Percentiles rank a stretch among this genome's conserved stretches.
Conservation (phyloP, 2,797 vertebrate genomes). For the Dallia pectoralis region DNA sequence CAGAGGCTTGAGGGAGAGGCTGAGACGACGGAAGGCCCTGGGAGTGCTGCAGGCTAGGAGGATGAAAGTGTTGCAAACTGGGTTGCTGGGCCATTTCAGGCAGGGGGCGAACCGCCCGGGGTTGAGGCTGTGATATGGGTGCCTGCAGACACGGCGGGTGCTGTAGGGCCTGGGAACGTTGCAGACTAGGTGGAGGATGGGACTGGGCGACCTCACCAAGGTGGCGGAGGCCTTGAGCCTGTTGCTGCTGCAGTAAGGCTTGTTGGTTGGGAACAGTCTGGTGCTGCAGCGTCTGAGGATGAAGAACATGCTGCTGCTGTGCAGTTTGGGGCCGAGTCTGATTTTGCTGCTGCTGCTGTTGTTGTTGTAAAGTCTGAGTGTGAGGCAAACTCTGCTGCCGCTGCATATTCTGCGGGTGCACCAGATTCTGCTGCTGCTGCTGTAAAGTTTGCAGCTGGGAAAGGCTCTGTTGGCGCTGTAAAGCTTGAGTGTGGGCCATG, state of each 20-base stretch:
- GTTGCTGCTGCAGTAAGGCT: conserved; percentile 70
- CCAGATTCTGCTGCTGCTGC: conserved; percentile 47
- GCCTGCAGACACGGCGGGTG: conserved; percentile 65
- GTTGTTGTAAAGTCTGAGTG: conserved; percentile 48
- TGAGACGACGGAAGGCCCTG: conserved; percentile 70
- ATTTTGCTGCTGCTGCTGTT: conserved; percentile 53
- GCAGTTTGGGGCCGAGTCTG: conserved; percentile 38
- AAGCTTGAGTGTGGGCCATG: conserved; percentile 59
- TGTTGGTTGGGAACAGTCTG: conserved; percentile 67
- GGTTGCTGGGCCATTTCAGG: conserved; percentile 71
- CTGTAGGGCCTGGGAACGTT: conserved; percentile 57
- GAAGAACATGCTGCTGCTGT: conserved; percentile 63
- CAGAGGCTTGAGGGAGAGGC: conserved; percentile 55
- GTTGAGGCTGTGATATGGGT: conserved; percentile 72
- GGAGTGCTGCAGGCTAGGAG: conserved; percentile 73
- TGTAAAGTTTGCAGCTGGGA: conserved; percentile 13
- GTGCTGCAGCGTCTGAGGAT: conserved; percentile 65
- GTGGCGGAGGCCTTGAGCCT: conserved; percentile 83
- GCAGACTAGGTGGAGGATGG: conserved; percentile 32
- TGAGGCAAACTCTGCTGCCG: conserved; percentile 63
- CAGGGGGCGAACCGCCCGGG: conserved; percentile 83
- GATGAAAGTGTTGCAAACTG: background rate
- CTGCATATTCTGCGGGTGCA: conserved; percentile 60
- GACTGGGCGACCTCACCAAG: conserved; percentile 76
- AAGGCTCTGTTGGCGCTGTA: conserved; percentile 48